phyloP scores from a whole-genome alignment of 2,113 vertebrate genomes.

The Desmodus rotundus region DNA sequence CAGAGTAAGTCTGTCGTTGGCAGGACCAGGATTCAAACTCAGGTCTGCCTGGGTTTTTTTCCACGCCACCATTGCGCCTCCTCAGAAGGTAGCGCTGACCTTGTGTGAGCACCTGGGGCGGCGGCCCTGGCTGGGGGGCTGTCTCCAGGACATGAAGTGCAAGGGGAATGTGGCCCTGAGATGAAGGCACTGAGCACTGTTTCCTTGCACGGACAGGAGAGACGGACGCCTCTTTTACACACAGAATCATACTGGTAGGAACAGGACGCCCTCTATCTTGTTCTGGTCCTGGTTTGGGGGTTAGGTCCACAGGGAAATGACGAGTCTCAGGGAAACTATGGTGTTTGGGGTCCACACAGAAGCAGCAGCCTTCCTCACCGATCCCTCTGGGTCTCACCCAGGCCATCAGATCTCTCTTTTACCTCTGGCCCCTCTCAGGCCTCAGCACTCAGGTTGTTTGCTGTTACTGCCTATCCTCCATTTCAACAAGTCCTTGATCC shows the following conservation, averaged over 20 bases:
- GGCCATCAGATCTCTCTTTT: not conserved
- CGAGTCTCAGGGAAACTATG: not conserved
- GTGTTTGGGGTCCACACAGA: not conserved
- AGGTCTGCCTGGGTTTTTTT: not conserved
- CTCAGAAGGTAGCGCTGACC: not conserved
- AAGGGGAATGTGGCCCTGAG: not conserved
- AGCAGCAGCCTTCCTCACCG: not conserved
- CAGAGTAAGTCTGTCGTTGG: not conserved
- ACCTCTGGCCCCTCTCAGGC: not conserved
- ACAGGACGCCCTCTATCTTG: not conserved
- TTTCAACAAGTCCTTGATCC: conserved; percentile 26
- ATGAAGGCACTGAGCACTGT: not conserved
- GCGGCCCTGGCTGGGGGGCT: not conserved
- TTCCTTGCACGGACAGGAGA: not conserved
- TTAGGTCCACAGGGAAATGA: not conserved
- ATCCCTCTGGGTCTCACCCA: not conserved
- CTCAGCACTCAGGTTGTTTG: not conserved
- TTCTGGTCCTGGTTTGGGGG: not conserved
- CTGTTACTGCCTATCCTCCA: not conserved
- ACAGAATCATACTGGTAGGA: not conserved
- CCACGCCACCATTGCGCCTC: not conserved
- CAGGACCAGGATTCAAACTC: not conserved
- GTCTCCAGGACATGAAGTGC: not conserved
- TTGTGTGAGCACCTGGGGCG: not conserved
- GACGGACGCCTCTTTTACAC: not conserved